phyloP scores from a whole-genome alignment of 2,888 invertebrate genomes.

The Aporophyla lueneburgensis region DNA sequence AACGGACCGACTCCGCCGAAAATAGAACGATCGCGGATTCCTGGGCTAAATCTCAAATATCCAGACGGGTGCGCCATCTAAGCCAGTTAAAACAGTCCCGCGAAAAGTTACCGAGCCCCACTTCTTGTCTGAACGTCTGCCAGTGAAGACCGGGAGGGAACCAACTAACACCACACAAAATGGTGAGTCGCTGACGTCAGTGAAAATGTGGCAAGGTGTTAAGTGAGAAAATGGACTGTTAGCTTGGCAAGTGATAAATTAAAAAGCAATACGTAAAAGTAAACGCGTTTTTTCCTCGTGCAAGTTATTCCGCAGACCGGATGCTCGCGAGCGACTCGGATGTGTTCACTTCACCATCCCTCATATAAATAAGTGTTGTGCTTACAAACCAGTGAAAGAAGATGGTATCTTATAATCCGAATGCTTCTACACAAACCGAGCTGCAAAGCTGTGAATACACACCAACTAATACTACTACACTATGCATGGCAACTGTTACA shows the following conservation, averaged over 20 bases:
- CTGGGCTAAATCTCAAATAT: slow-evolving; percentile 92
- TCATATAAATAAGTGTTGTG: slow-evolving; percentile 83
- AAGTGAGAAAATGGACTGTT: slow-evolving; percentile 86
- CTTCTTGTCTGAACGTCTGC: slow-evolving; percentile 95
- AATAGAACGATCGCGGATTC: slow-evolving; percentile 91
- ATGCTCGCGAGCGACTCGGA: slow-evolving; percentile 78
- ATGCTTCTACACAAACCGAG: slow-evolving; percentile 72
- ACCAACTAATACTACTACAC: slow-evolving; percentile 76
- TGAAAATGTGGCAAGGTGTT: slow-evolving; percentile 87
- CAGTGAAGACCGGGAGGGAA: slow-evolving; percentile 93
- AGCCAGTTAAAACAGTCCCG: slow-evolving; percentile 93
- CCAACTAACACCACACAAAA: slow-evolving; percentile 92
- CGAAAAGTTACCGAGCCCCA: slow-evolving; percentile 93
- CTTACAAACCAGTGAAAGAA: slow-evolving; percentile 79
- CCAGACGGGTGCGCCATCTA: slow-evolving; percentile 93
- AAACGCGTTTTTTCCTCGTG: slow-evolving; percentile 77
- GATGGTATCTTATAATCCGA: slow-evolving; percentile 78
- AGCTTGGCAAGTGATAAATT: slow-evolving; percentile 80
- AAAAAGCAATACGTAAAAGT: slow-evolving; percentile 57
- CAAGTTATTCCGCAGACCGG: slow-evolving; percentile 86
- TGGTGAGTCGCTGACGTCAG: slow-evolving; percentile 91
- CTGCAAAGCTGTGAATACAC: slow-evolving; percentile 78
- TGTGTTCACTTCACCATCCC: slow-evolving; percentile 67
- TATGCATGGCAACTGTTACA: slow-evolving; percentile 77
- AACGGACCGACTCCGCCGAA: slow-evolving; percentile 85